These are phyloP conservation scores for Solea solea DNA, from an alignment of 2,113 vertebrate species.

Conservation along the genomic window DNA sequence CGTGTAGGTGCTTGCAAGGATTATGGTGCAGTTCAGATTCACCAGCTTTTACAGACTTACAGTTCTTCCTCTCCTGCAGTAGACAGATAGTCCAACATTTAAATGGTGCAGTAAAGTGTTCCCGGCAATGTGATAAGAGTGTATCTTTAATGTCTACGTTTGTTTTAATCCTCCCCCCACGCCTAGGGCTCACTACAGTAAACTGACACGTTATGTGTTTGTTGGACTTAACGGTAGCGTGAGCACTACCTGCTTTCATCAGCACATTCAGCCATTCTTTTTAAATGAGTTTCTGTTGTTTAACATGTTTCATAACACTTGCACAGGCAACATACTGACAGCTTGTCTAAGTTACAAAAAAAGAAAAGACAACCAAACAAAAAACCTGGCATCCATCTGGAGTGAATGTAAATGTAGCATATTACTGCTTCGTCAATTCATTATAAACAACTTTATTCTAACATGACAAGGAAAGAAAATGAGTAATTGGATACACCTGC, in stretches of 20 bases:
- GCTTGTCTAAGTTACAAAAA: slow-evolving; percentile 67
- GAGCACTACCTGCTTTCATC: slow-evolving; percentile 47
- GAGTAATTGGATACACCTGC: slow-evolving; percentile 8
- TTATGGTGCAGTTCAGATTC: not conserved
- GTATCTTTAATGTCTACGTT: slow-evolving; percentile 24
- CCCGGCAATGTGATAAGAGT: not conserved
- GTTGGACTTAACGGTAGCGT: slow-evolving; percentile 25
- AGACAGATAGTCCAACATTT: not conserved
- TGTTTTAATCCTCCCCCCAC: slow-evolving; percentile 17
- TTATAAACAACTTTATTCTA: slow-evolving; percentile 75
- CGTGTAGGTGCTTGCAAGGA: not conserved
- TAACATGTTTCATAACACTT: slow-evolving; percentile 64
- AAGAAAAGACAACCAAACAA: slow-evolving; percentile 64
- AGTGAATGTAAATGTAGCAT: slow-evolving; percentile 69
- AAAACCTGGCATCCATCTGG: slow-evolving; percentile 75
- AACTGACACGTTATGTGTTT: slow-evolving; percentile 21
- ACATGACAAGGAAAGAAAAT: slow-evolving; percentile 19
- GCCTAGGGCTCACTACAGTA: slow-evolving; percentile 24
- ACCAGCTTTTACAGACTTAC: not conserved
- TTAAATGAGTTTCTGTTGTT: slow-evolving; percentile 56
- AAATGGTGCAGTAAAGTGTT: slow-evolving; percentile 1
- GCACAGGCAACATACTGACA: slow-evolving; percentile 61
- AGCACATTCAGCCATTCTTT: slow-evolving; percentile 58
- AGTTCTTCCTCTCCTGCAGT: not conserved
- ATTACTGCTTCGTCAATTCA: slow-evolving; percentile 60